Conservation (phyloP, 1,140 invertebrate genomes). For the Aphis gossypii region DNA sequence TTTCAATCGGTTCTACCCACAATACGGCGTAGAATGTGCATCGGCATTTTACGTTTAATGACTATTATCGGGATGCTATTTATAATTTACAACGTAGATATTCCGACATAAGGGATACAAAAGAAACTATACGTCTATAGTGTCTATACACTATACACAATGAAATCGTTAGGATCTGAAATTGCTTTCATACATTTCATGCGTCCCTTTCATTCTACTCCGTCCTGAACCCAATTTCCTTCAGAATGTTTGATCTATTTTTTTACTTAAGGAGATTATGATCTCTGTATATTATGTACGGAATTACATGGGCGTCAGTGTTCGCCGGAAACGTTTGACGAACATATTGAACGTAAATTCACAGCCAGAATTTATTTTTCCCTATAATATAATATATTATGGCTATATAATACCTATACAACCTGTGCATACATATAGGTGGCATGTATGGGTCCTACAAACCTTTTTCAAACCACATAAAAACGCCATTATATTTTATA, state of each 20-base stretch:
- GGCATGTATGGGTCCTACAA: neutral
- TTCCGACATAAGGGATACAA: neutral
- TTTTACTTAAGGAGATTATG: neutral
- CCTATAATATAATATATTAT: slow-evolving; percentile 14
- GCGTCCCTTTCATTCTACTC: neutral
- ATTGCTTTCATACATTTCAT: slow-evolving; percentile 13
- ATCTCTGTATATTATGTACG: neutral
- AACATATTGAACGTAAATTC: neutral
- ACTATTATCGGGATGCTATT: neutral
- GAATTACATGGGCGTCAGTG: neutral
- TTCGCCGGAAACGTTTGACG: neutral
- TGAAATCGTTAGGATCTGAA: slow-evolving; percentile 14
- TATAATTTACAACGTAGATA: neutral
- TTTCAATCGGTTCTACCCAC: neutral
- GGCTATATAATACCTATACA: neutral
- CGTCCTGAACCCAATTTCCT: neutral
- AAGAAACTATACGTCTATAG: neutral
- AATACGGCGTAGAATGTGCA: neutral
- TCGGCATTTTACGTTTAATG: neutral
- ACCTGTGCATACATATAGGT: neutral
- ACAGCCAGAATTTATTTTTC: neutral
- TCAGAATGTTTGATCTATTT: neutral
- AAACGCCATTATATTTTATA: neutral
- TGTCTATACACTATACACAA: neutral
- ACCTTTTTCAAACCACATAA: neutral